Base-by-base conservation (phyloP, 1,140 invertebrate genomes). In the Leptinotarsa lineolata region DNA sequence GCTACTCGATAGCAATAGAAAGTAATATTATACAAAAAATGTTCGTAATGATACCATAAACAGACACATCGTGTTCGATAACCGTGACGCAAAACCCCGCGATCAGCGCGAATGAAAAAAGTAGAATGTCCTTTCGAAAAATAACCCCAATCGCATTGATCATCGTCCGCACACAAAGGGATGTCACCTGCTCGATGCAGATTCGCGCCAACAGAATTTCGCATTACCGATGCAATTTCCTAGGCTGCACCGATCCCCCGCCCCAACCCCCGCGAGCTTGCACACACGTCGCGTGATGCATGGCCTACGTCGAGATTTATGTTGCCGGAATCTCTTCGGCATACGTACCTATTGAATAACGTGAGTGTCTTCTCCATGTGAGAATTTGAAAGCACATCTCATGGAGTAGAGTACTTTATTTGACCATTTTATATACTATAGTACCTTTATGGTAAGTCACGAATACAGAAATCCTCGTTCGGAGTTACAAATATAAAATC, bases 201-300 rank as follows among this genome's bases (percentile, higher is more conserved):
- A 68, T 46, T 73, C 63, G 54, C 46, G 54, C 71, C 48, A 46
- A 65, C 72, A 65, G 59, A 60, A 58, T 73, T 73, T 65, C 63
- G 65, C 72, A 73, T 73, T 73, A 73, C 72, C 72, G 72, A 73
- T 73, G 72, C 72, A 73, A 73, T 73, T 73, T 73, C 72, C 72
- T 73, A 68, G 46, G 66, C 45, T 64, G 65, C 65, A 58, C 45
- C 63, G 39, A 16, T 48, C 61, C 22, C 71, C 44, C 20, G n/a
- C n/a, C 21, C 48, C 48, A 5, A n/a, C 48, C 15, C 16, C 48
- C 15, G 15, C n/a, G 4, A 15, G n/a, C 2, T 16, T 15, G n/a
- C 48, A 15, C 48, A 15, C 61, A 18, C 22, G 16, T 24, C n/a
- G 64, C 64, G 64, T 66, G 64, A 66, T 66, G 8, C 64, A 66